Evolutionary conservation across 2,888 invertebrate genomes (phyloP).

Genomic region (Latrodectus elegans): DNA sequence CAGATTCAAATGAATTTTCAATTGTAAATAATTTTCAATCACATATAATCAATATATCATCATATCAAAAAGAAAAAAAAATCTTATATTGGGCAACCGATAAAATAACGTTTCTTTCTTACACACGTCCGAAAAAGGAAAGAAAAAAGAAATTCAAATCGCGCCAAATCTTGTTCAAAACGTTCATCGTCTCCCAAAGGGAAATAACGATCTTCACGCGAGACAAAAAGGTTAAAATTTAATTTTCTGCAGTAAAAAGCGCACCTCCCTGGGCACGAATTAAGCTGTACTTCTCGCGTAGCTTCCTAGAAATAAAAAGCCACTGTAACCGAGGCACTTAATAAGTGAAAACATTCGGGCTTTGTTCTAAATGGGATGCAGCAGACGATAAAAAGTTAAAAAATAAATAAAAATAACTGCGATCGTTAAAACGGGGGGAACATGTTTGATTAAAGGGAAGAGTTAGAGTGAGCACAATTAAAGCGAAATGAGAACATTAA

Average conservation of each 20-base stretch:
- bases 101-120: no score
- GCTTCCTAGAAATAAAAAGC: slow-evolving; percentile 15
- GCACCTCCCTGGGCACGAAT: slow-evolving; percentile 34
- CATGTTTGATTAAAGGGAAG: slow-evolving; percentile 43
- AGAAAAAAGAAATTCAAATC: not conserved
- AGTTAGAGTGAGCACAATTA: slow-evolving; percentile 28
- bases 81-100: no score
- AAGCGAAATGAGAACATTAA: slow-evolving; percentile 11
- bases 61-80: no score
- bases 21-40: no score
- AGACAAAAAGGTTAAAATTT: slow-evolving; percentile 59
- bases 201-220: slow-evolving; percentile 35
- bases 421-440: slow-evolving; percentile 7
- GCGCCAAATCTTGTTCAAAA: slow-evolving; percentile 1
- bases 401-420: not conserved
- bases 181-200: not conserved
- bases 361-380: slow-evolving; percentile 9
- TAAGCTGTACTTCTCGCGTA: slow-evolving; percentile 37
- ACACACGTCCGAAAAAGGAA: no score
- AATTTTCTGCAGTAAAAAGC: slow-evolving; percentile 30
- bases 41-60: no score
- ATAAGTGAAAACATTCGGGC: slow-evolving; percentile 27
- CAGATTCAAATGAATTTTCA: no score
- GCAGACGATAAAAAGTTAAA: not conserved
- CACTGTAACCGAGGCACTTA: not conserved